Percentiles rank a stretch among this genome's conserved stretches.
phyloP scores from a whole-genome alignment of 2,113 vertebrate species.

The human region DNA sequence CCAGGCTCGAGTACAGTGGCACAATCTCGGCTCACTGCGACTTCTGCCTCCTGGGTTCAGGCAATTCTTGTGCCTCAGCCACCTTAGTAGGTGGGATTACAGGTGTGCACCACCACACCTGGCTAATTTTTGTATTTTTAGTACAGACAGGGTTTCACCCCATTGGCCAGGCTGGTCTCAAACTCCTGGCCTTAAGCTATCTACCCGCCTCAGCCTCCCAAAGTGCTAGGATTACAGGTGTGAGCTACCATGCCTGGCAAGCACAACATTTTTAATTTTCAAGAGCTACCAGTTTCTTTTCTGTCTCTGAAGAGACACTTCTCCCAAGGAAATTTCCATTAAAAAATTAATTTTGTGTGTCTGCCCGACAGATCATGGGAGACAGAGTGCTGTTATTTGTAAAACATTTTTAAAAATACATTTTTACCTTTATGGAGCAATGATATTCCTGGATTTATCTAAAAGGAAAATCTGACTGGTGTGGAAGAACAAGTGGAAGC shows the following conservation, averaged over 20 bases:
- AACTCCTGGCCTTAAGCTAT: no score
- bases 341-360: background rate
- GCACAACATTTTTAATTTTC: background rate
- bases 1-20: no score
- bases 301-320: conserved; percentile 7
- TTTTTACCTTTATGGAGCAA: background rate
- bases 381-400: conserved; percentile 23
- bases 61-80: no score
- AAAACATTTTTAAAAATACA: conserved; percentile 16
- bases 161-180: no score
- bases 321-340: conserved; percentile 11
- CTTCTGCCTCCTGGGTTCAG: no score
- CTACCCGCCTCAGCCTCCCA: no score
- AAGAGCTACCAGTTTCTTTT: conserved; percentile 12
- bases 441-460: background rate
- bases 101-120: no score
- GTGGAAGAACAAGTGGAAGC: background rate
- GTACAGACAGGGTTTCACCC: no score
- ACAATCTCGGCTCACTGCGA: no score
- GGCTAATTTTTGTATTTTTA: no score
- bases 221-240: no score
- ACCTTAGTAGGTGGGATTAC: no score
- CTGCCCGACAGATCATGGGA: background rate
- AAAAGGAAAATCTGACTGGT: background rate
- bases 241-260: background rate